phyloP scores from a whole-genome alignment of 2,888 invertebrate genomes.

The Melikaiella ostensackeni region DNA sequence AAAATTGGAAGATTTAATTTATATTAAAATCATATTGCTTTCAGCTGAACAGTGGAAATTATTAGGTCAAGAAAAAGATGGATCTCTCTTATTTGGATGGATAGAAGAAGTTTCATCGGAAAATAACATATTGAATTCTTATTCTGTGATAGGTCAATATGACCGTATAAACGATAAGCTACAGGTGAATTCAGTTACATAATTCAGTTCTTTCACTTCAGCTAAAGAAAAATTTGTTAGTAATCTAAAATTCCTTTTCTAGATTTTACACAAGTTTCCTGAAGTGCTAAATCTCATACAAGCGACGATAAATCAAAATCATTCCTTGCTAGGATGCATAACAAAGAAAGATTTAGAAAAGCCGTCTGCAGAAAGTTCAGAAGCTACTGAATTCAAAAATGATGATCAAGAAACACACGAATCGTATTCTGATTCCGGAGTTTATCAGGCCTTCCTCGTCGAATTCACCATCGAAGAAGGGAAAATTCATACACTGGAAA shows the following conservation, averaged over 20 bases:
- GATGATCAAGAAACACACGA: constrained; percentile 37
- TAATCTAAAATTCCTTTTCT: constrained; percentile 44
- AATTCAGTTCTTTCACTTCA: not conserved
- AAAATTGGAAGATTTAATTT: not conserved
- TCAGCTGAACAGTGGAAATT: constrained; percentile 87
- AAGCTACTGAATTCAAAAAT: constrained; percentile 38
- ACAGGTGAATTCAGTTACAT: constrained; percentile 58
- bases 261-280: constrained; percentile 82
- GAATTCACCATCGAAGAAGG: constrained; percentile 79
- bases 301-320: constrained; percentile 86
- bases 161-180: constrained; percentile 68
- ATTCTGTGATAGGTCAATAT: constrained; percentile 73
- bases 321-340: constrained; percentile 84
- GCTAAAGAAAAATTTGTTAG: not conserved
- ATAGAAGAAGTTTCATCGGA: constrained; percentile 67
- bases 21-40: constrained; percentile 41
- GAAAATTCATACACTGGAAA: constrained; percentile 76
- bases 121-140: constrained; percentile 51
- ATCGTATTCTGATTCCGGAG: constrained; percentile 60
- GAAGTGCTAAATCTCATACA: constrained; percentile 85
- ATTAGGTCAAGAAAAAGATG: constrained; percentile 89
- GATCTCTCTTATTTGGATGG: constrained; percentile 86
- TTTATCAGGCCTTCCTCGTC: constrained; percentile 83
- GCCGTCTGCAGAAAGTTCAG: constrained; percentile 8
- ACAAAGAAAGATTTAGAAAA: constrained; percentile 78